Percentiles rank a stretch among this genome's conserved stretches.
These are phyloP conservation scores for Upupa epops DNA, from an alignment of 2,113 vertebrate species.

Conservation along the genomic window DNA sequence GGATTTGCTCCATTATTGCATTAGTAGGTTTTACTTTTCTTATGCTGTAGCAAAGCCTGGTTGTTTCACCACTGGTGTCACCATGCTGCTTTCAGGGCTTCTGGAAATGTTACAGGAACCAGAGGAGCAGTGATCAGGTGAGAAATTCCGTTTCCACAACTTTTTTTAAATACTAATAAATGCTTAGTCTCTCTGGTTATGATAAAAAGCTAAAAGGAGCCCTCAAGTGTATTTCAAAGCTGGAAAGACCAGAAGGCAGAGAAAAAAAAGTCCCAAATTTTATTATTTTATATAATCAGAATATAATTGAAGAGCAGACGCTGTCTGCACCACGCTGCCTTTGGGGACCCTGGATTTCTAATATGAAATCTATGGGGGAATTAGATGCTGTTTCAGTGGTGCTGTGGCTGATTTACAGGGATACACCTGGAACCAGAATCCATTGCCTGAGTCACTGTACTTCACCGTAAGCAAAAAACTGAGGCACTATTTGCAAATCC, in stretches of 20 bases:
- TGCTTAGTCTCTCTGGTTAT: background rate
- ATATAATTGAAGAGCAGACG: constrained; percentile 49
- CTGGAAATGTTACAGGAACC: constrained; percentile 27
- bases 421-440: constrained; percentile 35
- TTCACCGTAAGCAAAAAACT: background rate
- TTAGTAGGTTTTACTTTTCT: background rate
- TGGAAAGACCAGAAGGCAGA: constrained; percentile 4
- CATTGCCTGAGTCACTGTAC: background rate
- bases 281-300: constrained; percentile 56
- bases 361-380: constrained; percentile 33
- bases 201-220: background rate
- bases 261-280: background rate
- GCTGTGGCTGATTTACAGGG: constrained; percentile 12
- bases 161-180: constrained; percentile 53
- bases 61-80: background rate
- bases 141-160: background rate
- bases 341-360: constrained; percentile 30
- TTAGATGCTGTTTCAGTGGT: background rate
- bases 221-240: constrained; percentile 20
- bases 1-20: background rate
- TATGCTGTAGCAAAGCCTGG: background rate
- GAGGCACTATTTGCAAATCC: background rate
- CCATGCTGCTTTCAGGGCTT: rapidly evolving
- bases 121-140: constrained; percentile 26
- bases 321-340: background rate